These are phyloP conservation scores for Thymelicus acteon DNA, from an alignment of 2,888 invertebrate genomes.

Conservation along the genomic window DNA sequence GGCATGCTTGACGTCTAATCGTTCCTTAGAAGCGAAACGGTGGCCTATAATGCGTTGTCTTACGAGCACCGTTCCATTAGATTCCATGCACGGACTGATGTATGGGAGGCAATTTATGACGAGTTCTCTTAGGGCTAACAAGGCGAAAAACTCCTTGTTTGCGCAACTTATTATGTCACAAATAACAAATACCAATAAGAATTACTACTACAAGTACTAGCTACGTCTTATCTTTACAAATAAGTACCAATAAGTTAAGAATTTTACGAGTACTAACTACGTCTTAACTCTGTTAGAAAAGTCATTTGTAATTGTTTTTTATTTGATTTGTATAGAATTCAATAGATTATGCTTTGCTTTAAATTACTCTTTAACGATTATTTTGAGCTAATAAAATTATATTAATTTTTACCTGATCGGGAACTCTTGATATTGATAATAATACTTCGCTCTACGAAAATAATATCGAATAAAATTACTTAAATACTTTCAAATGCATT, in stretches of 20 bases:
- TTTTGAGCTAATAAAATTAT: too few species aligned
- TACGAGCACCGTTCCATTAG: neutral
- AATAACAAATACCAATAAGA: neutral
- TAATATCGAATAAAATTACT: too few species aligned
- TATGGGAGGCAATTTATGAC: constrained; percentile 5
- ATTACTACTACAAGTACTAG: neutral
- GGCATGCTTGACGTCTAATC: constrained; percentile 18
- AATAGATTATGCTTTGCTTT: too few species aligned
- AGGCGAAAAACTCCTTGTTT: constrained; percentile 14
- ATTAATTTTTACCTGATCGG: too few species aligned
- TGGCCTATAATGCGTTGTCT: constrained; percentile 17
- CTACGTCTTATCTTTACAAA: neutral
- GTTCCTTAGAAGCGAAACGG: constrained; percentile 27
- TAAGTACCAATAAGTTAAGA: too few species aligned
- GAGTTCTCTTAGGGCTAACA: constrained; percentile 13
- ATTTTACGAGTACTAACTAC: neutral
- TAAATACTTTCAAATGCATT: too few species aligned
- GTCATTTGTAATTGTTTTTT: too few species aligned
- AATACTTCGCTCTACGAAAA: too few species aligned
- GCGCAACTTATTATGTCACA: neutral
- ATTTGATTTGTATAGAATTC: too few species aligned
- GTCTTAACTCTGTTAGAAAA: neutral
- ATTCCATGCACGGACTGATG: constrained; percentile 11
- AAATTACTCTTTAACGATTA: too few species aligned
- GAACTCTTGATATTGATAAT: too few species aligned